Evolutionary conservation across 2,888 invertebrate genomes (phyloP), one percentile per base, ranked within the genome.

Genomic region (Xestoiulus laeticollis): DNA sequence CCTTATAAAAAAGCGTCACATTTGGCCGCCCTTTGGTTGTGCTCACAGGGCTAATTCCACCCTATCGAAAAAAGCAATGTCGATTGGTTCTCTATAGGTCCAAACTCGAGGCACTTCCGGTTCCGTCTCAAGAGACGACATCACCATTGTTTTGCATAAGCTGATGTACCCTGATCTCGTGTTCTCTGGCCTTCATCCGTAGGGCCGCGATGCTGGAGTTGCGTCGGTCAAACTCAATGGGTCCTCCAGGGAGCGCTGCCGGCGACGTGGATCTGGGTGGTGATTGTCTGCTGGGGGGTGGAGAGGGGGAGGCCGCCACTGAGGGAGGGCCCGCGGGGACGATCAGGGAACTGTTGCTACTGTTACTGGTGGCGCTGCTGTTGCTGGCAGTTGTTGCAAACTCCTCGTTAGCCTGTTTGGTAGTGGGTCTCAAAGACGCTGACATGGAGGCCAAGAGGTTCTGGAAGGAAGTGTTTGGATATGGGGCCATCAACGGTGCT

Each of bases 201-300:
- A 98, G 93, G 0, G 96, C 96, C 0, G 97, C 97, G 90, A 97
- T 97, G 91, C 97, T 97, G 44, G 96, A 96, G 90, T 96, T 96
- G 90, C 97, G 93, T 89, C 96, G 93, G 92, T 97, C 96, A 88
- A 96, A 95, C 89, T 96, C 96, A 38, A 95, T 38, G 33, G 87
- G 68, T 0, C n/a, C 95, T 90, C 32, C 53, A 26, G 83, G 88
- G 26, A 43, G 83, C 32, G 82, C 43, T 6, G 87, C 38, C 43
- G 88, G 32, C 38, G 48, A 87, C 68, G 87, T 59, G 14, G 88
- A 68, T 32, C 10, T 32, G 38, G 30, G 84, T 38, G 43, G 87
- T 16, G 88, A 88, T 26, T 84, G 53, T 93, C 16, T 94, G 48
- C 32, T 26, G 38, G 30, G 86, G 53, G 43, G 87, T 6, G 88